Base-by-base conservation (phyloP, 35 echinoderm and acorn worm species). In the Acanthaster planci region DNA sequence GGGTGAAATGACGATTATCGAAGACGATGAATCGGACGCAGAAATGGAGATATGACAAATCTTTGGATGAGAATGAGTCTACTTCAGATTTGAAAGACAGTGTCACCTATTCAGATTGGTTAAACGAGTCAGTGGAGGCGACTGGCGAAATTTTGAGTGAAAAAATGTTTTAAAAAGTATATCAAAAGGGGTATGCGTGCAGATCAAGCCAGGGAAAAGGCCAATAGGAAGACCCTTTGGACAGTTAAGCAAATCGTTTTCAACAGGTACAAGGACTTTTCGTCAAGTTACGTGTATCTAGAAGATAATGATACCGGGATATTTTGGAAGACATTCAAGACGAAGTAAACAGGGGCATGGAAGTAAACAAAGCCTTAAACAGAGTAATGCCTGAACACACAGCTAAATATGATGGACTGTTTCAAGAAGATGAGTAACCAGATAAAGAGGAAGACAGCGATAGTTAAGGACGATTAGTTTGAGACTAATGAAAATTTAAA, bases 331-430 rank as follows among this genome's bases (percentile, higher is more conserved):
- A 80, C 5, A n/a, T 80, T 3, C 35, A 80, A 30, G 77, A 80
- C 38, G 42, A 80, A 50, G 1, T 80, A 50, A 47, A 50, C 4
- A 40, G 51, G 9, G 77, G 77, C 3, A 44, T 39, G 32, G 77
- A 38, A 47, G 21, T 80, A 3, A 38, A 40, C 39, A 80, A 80
- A 80, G 36, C 77, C 35, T 17, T 80, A 22, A 80, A 36, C 39
- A 39, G 77, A 80, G 77, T 39, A 9, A 7, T 80, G 29, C 77
- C 77, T 30, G 42, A 80, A 80, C 77, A 80, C 77, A 34, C 26
- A 30, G 39, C 77, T 38, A 80, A 80, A 80, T 80, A 40, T 80
- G 77, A 80, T 8, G 77, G 77, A 4, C 51, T 80, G 77, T 80
- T 80, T 19, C 37, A 80, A 80, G 1, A 80, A 44, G 39, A 18